Percentiles rank a stretch among this genome's conserved stretches.
phyloP scores from a whole-genome alignment of 1,140 invertebrate genomes.

The Bemisia tabaci region DNA sequence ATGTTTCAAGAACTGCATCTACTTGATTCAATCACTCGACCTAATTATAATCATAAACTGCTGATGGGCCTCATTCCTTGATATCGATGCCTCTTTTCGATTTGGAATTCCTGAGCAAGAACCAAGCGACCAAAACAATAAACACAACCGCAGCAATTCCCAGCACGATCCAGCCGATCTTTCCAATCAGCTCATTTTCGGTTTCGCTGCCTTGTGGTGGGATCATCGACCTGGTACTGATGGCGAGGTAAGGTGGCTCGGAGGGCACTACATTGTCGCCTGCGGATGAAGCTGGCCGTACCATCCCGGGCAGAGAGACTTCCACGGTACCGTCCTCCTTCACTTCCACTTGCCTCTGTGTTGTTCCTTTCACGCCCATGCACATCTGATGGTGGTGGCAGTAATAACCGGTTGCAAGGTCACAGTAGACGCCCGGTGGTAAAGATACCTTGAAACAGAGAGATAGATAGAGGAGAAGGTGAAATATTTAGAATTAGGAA shows the following conservation, averaged over 20 bases:
- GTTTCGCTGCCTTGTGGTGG: background rate
- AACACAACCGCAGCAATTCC: background rate
- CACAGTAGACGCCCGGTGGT: background rate
- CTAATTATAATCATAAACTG: too few species aligned
- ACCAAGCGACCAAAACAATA: background rate
- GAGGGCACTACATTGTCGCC: background rate
- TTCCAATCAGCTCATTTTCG: background rate
- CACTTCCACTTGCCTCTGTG: background rate
- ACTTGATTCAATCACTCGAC: too few species aligned
- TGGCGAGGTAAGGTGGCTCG: background rate
- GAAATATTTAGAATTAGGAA: too few species aligned
- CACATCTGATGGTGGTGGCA: background rate
- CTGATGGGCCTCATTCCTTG: too few species aligned
- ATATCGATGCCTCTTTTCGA: too few species aligned
- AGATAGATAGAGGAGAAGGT: too few species aligned
- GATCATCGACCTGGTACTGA: background rate
- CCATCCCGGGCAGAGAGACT: background rate
- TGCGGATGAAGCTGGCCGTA: background rate
- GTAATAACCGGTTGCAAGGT: background rate
- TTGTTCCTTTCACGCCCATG: background rate
- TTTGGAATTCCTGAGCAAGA: too few species aligned
- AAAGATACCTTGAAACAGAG: background rate
- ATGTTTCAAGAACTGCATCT: too few species aligned
- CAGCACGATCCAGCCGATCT: background rate
- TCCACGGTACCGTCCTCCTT: background rate